These are phyloP conservation scores for Trichacis sp. DNA, from an alignment of 2,888 invertebrate genomes.

Conservation along the genomic window DNA sequence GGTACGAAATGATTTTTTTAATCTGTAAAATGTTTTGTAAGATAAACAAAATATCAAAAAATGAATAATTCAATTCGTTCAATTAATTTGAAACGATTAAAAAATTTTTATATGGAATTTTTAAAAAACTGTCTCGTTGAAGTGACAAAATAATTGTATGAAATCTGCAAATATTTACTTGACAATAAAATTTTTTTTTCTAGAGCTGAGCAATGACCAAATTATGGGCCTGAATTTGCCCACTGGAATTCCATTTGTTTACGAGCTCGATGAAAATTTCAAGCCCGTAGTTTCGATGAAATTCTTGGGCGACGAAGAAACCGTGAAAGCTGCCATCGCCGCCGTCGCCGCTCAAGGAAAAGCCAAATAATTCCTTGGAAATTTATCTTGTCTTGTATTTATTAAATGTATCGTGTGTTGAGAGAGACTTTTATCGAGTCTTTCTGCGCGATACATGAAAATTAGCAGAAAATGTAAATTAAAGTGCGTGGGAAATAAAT, in stretches of 20 bases:
- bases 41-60: no score
- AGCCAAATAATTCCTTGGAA: constrained; percentile 67
- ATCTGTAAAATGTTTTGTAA: no score
- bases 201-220: constrained; percentile 72
- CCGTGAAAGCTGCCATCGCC: constrained; percentile 74
- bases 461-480: neutral
- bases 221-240: constrained; percentile 75
- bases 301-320: constrained; percentile 75
- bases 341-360: constrained; percentile 75
- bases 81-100: no score
- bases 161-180: no score
- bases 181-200: constrained; percentile 26
- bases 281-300: constrained; percentile 74
- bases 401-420: neutral
- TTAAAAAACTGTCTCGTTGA: no score
- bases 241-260: constrained; percentile 76
- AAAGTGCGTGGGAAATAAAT: neutral
- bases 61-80: no score
- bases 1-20: no score
- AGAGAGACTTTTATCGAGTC: neutral
- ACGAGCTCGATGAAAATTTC: constrained; percentile 72
- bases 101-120: no score
- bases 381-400: constrained; percentile 5
- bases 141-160: no score
- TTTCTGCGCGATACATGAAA: neutral